Evolutionary conservation across 2,888 invertebrate genomes (phyloP).

Genomic region (Acronicta psi): DNA sequence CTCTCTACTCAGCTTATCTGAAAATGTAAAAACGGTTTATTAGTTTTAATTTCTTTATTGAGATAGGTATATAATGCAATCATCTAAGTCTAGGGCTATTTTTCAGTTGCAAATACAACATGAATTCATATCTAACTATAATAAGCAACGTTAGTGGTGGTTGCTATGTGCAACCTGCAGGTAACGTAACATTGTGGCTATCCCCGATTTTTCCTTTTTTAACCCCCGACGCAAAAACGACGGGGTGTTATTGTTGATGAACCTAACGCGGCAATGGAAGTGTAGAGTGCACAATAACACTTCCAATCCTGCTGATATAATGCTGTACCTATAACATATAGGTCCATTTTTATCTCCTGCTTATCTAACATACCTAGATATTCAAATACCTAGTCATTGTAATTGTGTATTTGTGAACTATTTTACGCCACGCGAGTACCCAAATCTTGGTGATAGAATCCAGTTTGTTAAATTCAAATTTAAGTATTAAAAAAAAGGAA

Average conservation of each 20-base stretch:
- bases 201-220: too few relatives aligned
- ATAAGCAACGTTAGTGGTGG: conserved; percentile 7
- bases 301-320: too few relatives aligned
- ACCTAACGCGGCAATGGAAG: not conserved
- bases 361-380: conserved; percentile 20
- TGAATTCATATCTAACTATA: not conserved
- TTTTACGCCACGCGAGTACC: too few relatives aligned
- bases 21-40: conserved; percentile 37
- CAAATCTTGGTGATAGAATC: conserved; percentile 16
- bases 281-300: too few relatives aligned
- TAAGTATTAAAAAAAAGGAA: conserved; percentile 15
- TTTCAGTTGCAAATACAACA: not conserved
- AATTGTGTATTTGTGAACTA: too few relatives aligned
- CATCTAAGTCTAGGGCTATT: not conserved
- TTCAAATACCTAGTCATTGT: conserved; percentile 22
- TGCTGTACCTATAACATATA: too few relatives aligned
- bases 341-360: conserved; percentile 5
- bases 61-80: too few relatives aligned
- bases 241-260: conserved; percentile 38
- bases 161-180: conserved; percentile 24
- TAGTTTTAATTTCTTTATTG: not conserved
- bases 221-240: too few relatives aligned
- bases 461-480: conserved; percentile 2
- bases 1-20: conserved; percentile 56
- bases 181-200: conserved; percentile 12